Conservation (phyloP, 2,888 invertebrate genomes). For the Dermolepida albohirtum region DNA sequence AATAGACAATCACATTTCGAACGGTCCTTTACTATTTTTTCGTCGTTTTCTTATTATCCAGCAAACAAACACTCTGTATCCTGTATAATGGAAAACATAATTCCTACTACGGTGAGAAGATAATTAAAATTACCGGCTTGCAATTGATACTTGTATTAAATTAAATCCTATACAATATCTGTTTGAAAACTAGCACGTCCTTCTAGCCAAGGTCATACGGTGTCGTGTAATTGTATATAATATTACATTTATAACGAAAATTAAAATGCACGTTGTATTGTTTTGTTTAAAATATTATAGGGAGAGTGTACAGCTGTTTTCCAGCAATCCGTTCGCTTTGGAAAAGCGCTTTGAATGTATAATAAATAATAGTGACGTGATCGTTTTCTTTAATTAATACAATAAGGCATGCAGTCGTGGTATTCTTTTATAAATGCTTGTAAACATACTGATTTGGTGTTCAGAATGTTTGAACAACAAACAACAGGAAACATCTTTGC, state of each 20-base stretch:
- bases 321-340: conserved; percentile 13
- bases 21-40: conserved; percentile 8
- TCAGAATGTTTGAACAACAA: not conserved
- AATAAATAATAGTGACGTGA: conserved; percentile 27
- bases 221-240: conserved; percentile 5
- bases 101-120: not conserved
- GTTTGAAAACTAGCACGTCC: conserved; percentile 28
- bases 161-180: conserved; percentile 1
- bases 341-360: conserved; percentile 11
- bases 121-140: not conserved
- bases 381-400: conserved; percentile 2
- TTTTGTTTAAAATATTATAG: conserved; percentile 26
- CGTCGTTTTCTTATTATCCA: not conserved
- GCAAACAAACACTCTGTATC: not conserved
- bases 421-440: conserved; percentile 9
- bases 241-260: conserved; percentile 21
- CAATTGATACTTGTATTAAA: not conserved
- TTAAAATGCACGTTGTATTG: conserved; percentile 21
- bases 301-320: conserved; percentile 17
- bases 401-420: not conserved
- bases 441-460: conserved; percentile 10
- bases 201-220: conserved; percentile 19
- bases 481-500: not conserved
- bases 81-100: not conserved
- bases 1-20: conserved; percentile 7